These are phyloP conservation scores for Pterostichus niger DNA, from an alignment of 2,888 invertebrate genomes.

Conservation along the genomic window DNA sequence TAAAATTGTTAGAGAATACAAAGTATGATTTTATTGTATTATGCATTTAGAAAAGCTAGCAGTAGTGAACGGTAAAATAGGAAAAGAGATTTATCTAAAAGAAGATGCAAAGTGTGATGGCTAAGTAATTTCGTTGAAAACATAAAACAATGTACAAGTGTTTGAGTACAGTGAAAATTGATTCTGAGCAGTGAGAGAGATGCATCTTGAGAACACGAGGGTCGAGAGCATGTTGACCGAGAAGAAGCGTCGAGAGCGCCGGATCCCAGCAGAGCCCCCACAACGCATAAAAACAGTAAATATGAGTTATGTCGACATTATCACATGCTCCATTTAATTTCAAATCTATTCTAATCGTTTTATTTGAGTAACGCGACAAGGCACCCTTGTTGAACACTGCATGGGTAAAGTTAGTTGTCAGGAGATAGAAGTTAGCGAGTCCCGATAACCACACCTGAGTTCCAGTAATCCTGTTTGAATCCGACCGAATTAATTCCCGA, in stretches of 20 bases:
- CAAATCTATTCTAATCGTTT: conserved; percentile 76
- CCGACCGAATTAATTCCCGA: conserved; percentile 63
- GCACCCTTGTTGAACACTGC: background rate
- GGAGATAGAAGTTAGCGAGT: conserved; percentile 67
- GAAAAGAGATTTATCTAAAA: background rate
- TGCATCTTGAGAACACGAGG: conserved; percentile 50
- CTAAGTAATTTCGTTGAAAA: background rate
- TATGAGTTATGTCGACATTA: conserved; percentile 77
- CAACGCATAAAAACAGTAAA: conserved; percentile 74
- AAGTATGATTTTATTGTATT: too few relatives aligned
- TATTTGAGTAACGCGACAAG: conserved; percentile 70
- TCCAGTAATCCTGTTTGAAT: conserved; percentile 72
- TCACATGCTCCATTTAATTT: conserved; percentile 77
- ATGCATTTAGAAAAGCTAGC: too few relatives aligned
- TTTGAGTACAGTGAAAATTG: conserved; percentile 40
- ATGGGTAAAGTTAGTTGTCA: conserved; percentile 31
- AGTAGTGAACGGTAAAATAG: too few relatives aligned
- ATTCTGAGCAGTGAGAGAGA: conserved; percentile 23
- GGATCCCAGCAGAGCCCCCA: conserved; percentile 8
- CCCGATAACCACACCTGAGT: conserved; percentile 72
- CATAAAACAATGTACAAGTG: conserved; percentile 48
- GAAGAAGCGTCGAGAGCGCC: conserved; percentile 11
- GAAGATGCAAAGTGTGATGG: background rate
- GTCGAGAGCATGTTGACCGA: conserved; percentile 16
- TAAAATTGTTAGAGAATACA: too few relatives aligned